Percentiles rank a stretch among this genome's conserved stretches.
These are phyloP conservation scores for Megaceryle maxima DNA, from an alignment of 2,113 vertebrate genomes.

Conservation along the genomic window DNA sequence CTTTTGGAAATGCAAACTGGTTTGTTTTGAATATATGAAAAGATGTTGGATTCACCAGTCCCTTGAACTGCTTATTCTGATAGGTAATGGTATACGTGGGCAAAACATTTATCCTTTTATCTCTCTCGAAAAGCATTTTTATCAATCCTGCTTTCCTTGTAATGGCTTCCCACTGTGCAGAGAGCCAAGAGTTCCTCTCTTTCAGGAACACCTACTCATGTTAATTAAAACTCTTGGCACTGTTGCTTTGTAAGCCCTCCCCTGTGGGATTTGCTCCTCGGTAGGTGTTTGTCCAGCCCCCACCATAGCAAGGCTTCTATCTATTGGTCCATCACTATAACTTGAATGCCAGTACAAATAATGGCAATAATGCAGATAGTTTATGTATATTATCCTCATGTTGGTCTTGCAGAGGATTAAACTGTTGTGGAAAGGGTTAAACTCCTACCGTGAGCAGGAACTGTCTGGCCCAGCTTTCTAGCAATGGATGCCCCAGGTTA, in stretches of 20 bases:
- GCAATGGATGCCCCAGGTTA: background rate
- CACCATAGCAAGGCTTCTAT: background rate
- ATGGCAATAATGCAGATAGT: background rate
- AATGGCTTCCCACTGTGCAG: background rate
- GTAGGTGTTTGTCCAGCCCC: background rate
- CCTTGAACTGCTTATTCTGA: constrained; percentile 8
- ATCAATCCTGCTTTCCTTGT: background rate
- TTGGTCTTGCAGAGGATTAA: background rate
- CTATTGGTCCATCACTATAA: background rate
- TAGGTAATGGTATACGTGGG: background rate
- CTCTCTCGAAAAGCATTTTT: constrained; percentile 9
- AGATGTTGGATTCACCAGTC: background rate
- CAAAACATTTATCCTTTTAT: background rate
- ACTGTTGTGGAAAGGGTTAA: background rate
- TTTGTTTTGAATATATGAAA: constrained; percentile 21
- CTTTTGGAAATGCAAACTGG: constrained; percentile 2
- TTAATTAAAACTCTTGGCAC: background rate
- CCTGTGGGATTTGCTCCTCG: background rate
- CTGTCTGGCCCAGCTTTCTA: background rate
- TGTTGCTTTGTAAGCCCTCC: background rate
- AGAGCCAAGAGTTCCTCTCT: background rate
- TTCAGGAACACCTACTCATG: background rate
- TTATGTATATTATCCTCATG: background rate
- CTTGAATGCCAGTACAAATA: background rate
- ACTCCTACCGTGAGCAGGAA: background rate